A percentile compares a stretch with the other conserved stretches of the same genome.
phyloP scores from a whole-genome alignment of 2,888 invertebrate species.

The Amblyteles armatorius region DNA sequence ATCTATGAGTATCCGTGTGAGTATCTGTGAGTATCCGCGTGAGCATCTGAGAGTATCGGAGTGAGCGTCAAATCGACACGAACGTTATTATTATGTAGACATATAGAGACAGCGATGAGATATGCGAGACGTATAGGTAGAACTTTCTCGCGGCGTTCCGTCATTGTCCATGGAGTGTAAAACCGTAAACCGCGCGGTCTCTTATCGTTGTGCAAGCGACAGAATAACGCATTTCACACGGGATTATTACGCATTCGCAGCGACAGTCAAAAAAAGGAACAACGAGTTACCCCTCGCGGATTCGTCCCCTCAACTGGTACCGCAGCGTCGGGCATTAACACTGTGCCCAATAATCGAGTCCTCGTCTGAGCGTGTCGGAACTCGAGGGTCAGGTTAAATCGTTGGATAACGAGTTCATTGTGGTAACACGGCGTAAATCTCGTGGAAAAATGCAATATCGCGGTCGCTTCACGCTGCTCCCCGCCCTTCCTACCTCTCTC shows the following conservation, averaged over 20 bases:
- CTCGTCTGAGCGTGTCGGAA: conserved; percentile 43
- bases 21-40: too few species aligned
- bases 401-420: conserved; percentile 78
- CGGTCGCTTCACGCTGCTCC: conserved; percentile 38
- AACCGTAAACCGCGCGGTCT: neutral
- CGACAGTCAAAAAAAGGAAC: neutral
- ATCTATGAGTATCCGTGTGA: too few species aligned
- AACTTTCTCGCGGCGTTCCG: neutral
- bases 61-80: too few species aligned
- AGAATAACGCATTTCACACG: neutral
- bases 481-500: conserved; percentile 39
- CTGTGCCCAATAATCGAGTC: conserved; percentile 53
- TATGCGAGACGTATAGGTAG: neutral
- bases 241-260: neutral
- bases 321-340: neutral
- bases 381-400: conserved; percentile 60
- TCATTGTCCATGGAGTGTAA: neutral
- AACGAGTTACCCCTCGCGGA: neutral
- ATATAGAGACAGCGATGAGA: too few species aligned
- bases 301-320: neutral
- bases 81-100: too few species aligned
- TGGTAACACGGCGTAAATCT: conserved; percentile 75
- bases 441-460: conserved; percentile 73
- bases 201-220: neutral
- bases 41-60: too few species aligned